Evolutionary conservation across 2,797 vertebrate genomes (phyloP).

Genomic region (Acanthurus leucopareius): DNA sequence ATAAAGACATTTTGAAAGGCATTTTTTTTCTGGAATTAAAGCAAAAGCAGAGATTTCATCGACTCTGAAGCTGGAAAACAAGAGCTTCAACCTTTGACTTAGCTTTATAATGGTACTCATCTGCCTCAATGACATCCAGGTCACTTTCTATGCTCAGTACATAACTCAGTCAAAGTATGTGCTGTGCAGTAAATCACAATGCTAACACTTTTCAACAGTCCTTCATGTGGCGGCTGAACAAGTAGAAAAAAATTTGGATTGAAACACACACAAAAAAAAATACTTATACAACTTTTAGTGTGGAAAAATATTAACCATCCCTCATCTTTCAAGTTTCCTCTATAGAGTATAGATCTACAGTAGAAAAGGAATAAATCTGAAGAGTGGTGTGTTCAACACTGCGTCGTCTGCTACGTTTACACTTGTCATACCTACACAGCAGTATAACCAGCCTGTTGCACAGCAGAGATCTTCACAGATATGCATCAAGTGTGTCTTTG

Average conservation of each 20-base stretch:
- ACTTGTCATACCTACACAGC: conserved; percentile 63
- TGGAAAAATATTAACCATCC: conserved; percentile 67
- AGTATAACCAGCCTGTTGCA: conserved; percentile 54
- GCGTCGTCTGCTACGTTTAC: conserved; percentile 56
- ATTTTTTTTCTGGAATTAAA: conserved; percentile 44
- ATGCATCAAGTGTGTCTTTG: conserved; percentile 55
- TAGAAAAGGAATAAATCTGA: conserved; percentile 79
- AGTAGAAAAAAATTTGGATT: conserved; percentile 67
- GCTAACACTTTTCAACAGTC: conserved; percentile 44
- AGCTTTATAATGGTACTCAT: conserved; percentile 23
- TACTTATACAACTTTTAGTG: conserved; percentile 57
- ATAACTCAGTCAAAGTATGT: conserved; percentile 54
- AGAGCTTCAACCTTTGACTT: conserved; percentile 27
- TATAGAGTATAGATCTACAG: conserved; percentile 51
- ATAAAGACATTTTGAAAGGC: conserved; percentile 72
- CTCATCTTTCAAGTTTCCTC: conserved; percentile 61
- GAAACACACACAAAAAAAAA: conserved; percentile 42
- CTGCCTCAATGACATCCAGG: conserved; percentile 44
- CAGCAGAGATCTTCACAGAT: conserved; percentile 54
- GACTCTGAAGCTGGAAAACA: conserved; percentile 40
- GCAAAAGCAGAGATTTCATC: conserved; percentile 43
- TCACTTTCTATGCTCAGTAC: conserved; percentile 41
- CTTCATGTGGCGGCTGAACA: conserved; percentile 36
- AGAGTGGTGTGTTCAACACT: conserved; percentile 60
- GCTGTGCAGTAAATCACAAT: conserved; percentile 56